Base-by-base conservation (phyloP, 92 coral and sea anemone genomes). In the Phenganax marumi region DNA sequence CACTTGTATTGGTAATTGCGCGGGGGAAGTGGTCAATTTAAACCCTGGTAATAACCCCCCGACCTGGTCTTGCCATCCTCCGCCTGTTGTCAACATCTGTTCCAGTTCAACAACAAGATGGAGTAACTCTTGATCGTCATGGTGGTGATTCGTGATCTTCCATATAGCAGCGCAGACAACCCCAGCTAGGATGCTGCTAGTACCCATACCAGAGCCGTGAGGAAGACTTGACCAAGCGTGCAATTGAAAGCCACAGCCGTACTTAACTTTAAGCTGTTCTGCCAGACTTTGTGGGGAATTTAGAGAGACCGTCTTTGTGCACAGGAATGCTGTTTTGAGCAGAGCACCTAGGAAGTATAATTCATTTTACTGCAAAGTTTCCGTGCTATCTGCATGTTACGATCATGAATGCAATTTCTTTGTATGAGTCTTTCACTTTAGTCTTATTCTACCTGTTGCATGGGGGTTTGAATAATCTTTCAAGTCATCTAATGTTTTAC, bases 1-100 rank as follows among this genome's bases (percentile, higher is more conserved):
- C 19, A 95, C 97, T 68, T 88, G 64, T 7, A 95, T 72, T 6
- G 98, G 97, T 51, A 89, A 58, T 26, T 86, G 49, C 18, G 91
- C 85, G 50, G 84, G 85, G 81, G 98, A 92, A 16, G 90, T 91
- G 46, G 90, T 89, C 49, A 92, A 86, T 80, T 95, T 95, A 68
- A 95, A 85, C 52, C 98, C 97, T 21, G 93, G 95, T 43, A 89
- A 87, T 60, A 95, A 90, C 57, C 98, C 98, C 50, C 98, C 98
- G n/a, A 95, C 98, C 50, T 95, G 93, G 55, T 95, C 98, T 87
- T 95, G 98, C 98, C 98, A 95, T 26, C 98, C 98, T 21, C 98
- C 98, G 19, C 97, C 98, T 50, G 96, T 93, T 18, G 98, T 95
- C 24, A 95, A 74, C 98, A 95, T 95, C 82, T 95, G 97, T 81